Percentiles rank a stretch among this genome's conserved stretches.
Evolutionary conservation across 2,113 vertebrate genomes (phyloP).

Genomic region (Bombycilla garrulus): DNA sequence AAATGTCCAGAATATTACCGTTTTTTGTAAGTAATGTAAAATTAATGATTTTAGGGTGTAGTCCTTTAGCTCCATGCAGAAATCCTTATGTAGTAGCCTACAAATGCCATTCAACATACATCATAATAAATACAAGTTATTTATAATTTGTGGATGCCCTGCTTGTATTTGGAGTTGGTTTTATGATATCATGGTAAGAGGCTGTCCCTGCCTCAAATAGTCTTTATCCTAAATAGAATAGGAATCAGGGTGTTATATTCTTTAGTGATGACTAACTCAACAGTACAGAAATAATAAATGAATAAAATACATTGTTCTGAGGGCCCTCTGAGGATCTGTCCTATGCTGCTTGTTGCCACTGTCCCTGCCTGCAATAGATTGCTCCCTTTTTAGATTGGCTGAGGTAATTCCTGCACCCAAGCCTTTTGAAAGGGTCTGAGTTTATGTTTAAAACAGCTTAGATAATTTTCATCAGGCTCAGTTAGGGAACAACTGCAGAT

Average conservation of each 20-base stretch:
- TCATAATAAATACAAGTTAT: background rate
- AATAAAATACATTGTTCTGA: background rate
- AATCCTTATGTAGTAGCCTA: background rate
- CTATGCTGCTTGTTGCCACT: background rate
- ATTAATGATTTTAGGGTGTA: background rate
- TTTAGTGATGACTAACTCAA: background rate
- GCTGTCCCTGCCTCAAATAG: background rate
- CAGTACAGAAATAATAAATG: background rate
- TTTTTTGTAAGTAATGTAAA: background rate
- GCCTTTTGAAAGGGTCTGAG: background rate
- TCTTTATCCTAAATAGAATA: background rate
- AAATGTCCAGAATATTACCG: background rate
- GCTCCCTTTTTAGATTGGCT: background rate
- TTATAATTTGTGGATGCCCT: background rate
- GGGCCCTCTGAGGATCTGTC: background rate
- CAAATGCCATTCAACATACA: background rate
- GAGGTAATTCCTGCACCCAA: background rate
- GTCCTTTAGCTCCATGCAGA: background rate
- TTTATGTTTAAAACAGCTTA: background rate
- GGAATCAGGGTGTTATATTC: background rate
- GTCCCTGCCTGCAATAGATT: background rate
- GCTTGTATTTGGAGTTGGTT: background rate
- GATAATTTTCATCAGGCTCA: background rate
- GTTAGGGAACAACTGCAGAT: background rate
- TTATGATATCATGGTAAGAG: background rate